Base-by-base conservation (phyloP, 2,888 invertebrate species). In the Coelinius sp. region DNA sequence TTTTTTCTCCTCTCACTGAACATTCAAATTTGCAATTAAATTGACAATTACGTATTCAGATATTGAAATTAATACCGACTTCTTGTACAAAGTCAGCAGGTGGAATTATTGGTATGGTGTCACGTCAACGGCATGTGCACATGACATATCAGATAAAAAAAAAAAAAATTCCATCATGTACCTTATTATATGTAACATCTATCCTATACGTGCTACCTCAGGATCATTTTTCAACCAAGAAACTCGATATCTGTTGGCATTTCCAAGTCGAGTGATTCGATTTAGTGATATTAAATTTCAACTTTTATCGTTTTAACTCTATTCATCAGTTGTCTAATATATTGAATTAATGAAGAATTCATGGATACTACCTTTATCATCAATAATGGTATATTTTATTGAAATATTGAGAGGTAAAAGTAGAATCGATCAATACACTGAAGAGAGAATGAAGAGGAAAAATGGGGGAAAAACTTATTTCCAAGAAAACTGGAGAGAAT, bases 91-190 rank as follows among this genome's bases (percentile, higher is more conserved):
- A n/a, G 53, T n/a, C 24, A 25, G 35, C 59, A 20, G 59, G 8
- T 59, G 31, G 31, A 59, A 59, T 59, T 59, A 59, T 59, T 59
- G 59, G 35, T 35, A 35, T 59, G 59, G 35, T 59, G 59, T 59
- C 56, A 56, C 56, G 56, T 56, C 59, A 59, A 14, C 35, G 8
- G 6, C 59, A 59, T 31, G 59, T 59, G 59, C 25, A 20, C 59
- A 59, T 35, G 17, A 35, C 59, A 31, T 17, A 20, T 31, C 22
- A 59, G 31, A 59, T 59, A 31, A 59, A 17, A 59, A 17, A 17
- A n/a, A 6, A 20, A 8, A 49, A 17, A 14, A 17, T 17, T 17
- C 4, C 20, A 17, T 0, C 25, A 14, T 17, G 31, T 59, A 14
- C 35, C 31, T 35, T 20, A 59, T 59, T 59, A 59, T 20, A 35